Base-by-base conservation (phyloP, 2,113 vertebrate species). In the Lethenteron reissneri region DNA sequence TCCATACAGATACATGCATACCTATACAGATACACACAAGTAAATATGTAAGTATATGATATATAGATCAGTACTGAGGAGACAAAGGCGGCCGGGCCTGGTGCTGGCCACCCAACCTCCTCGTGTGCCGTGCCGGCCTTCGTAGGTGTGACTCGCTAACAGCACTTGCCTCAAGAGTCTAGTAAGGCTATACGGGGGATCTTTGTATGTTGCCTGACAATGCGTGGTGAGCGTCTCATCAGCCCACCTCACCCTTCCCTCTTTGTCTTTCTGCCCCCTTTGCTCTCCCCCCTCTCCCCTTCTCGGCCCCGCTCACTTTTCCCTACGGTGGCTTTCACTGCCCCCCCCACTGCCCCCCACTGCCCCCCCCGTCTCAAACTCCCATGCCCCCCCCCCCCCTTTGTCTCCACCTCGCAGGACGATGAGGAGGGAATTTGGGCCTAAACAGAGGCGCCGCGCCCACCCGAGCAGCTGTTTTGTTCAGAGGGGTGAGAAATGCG, bases 391-490 rank as follows among this genome's bases (percentile, higher is more conserved):
- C 77, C 78, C n/a, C 78, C 79, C 70, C n/a, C 78, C 78, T 75
- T 75, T 78, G 70, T 76, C 79, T 73, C 77, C 79, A 75, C 73
- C 76, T 75, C 58, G 58, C 85, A 99, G 94, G 94, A 99, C 83
- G 94, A 99, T 69, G 94, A 99, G 83, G 94, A 99, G 84, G 94
- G 94, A 75, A 99, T 99, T 81, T 99, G 94, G 94, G 94, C 94
- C 78, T 99, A 90, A 86, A 83, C 78, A 41, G 25, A 41, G 25
- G 25, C 56, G 81, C 81, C 84, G 85, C 81, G 77, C 80, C 83
- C 85, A 89, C 86, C 88, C 95, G 95, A 92, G 87, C 85, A 86
- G 82, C 85, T 84, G 83, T 86, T 83, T 87, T 89, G 81, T 89
- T 95, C 85, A 86, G 82, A 86, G 80, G 84, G 92, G 94, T 99